Evolutionary conservation across 1,140 invertebrate species (phyloP).

Genomic region (Heliconius hewitsoni): DNA sequence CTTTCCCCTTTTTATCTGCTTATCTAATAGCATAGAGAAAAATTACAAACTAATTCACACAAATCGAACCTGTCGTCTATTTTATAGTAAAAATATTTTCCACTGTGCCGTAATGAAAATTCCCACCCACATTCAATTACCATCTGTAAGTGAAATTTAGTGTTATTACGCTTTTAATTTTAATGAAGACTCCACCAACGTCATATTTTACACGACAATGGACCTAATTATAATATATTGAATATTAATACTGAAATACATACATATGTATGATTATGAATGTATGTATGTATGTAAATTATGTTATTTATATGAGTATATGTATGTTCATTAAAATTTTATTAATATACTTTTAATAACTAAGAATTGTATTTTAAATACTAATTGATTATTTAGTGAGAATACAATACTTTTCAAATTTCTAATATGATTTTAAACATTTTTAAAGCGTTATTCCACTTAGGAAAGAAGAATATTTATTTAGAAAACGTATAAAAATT

Average conservation of each 20-base stretch:
- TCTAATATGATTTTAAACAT: too few relatives aligned
- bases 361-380: too few relatives aligned
- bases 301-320: background rate
- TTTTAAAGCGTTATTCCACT: too few relatives aligned
- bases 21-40: too few relatives aligned
- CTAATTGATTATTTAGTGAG: too few relatives aligned
- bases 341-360: too few relatives aligned
- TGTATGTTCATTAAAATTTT: too few relatives aligned
- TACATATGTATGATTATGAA: background rate
- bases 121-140: background rate
- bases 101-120: background rate
- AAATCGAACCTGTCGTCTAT: background rate
- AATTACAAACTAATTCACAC: too few relatives aligned
- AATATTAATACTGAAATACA: conserved; percentile 7
- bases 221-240: conserved; percentile 12
- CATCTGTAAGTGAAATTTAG: conserved; percentile 12
- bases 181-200: conserved; percentile 6
- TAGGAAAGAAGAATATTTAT: too few relatives aligned
- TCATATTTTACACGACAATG: conserved; percentile 14
- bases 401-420: too few relatives aligned
- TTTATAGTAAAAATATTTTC: background rate
- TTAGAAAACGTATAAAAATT: too few relatives aligned
- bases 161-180: conserved; percentile 14
- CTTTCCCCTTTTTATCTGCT: too few relatives aligned
- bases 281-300: background rate